A percentile compares a stretch with the other conserved stretches of the same genome.
These are phyloP conservation scores for Scaptomyza polygonia DNA, from an alignment of 2,888 invertebrate genomes.

Conservation along the genomic window DNA sequence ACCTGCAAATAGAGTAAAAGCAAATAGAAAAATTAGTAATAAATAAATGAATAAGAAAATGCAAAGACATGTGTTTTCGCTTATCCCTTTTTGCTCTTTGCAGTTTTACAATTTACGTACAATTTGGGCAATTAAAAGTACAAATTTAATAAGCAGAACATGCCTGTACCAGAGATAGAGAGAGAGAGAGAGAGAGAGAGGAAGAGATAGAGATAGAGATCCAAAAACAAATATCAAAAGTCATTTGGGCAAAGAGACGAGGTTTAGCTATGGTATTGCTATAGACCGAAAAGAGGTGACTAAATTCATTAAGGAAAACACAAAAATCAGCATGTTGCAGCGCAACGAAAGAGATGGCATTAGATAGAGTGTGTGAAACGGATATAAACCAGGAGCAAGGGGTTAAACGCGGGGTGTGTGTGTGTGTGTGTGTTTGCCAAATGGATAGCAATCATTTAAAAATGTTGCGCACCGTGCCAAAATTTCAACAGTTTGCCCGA, in stretches of 20 bases:
- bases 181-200: too few relatives aligned
- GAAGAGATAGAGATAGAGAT: conserved; percentile 16
- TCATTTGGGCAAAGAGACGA: conserved; percentile 4
- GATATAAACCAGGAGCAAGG: conserved; percentile 17
- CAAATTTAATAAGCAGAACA: conserved; percentile 62
- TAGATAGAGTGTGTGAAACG: neutral
- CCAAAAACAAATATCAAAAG: conserved; percentile 43
- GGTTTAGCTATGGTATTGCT: neutral
- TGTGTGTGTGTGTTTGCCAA: conserved; percentile 11
- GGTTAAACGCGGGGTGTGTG: neutral
- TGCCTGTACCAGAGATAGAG: conserved; percentile 4
- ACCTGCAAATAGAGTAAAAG: conserved; percentile 58
- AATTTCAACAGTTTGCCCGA: conserved; percentile 36
- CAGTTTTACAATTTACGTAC: conserved; percentile 14
- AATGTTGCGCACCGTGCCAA: conserved; percentile 55
- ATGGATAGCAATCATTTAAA: conserved; percentile 51
- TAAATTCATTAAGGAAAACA: conserved; percentile 68
- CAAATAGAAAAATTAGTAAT: conserved; percentile 38
- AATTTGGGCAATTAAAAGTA: conserved; percentile 64
- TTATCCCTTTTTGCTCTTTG: neutral
- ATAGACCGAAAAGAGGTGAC: conserved; percentile 29
- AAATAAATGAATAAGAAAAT: conserved; percentile 15
- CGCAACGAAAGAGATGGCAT: conserved; percentile 1
- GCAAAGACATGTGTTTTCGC: conserved; percentile 34
- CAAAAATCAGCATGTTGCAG: conserved; percentile 52